phyloP scores from a whole-genome alignment of 2,888 invertebrate species.

The Ornithoptera alexandrae region DNA sequence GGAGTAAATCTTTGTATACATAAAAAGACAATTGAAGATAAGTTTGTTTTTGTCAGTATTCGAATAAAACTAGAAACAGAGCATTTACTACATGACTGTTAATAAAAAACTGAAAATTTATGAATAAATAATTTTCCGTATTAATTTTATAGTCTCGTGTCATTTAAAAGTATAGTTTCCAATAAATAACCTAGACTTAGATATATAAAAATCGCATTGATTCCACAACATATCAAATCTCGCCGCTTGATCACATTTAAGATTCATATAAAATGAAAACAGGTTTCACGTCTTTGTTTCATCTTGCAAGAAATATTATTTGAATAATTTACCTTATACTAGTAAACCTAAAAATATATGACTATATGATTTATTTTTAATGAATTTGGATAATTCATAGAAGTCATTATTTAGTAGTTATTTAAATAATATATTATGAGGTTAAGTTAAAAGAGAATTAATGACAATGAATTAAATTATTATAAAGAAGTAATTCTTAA shows the following conservation, averaged over 20 bases:
- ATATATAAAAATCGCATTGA: not conserved
- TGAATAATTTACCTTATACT: conserved; percentile 1
- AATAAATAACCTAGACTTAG: not conserved
- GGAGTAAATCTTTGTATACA: not conserved
- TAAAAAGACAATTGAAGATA: too few relatives aligned
- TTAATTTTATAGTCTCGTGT: not conserved
- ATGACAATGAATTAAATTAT: not conserved
- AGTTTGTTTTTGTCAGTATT: too few relatives aligned
- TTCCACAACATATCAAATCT: not conserved
- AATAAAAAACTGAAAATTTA: not conserved
- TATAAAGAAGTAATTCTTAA: too few relatives aligned
- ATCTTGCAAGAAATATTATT: conserved; percentile 3
- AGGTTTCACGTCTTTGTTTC: conserved; percentile 15
- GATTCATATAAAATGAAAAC: conserved; percentile 17
- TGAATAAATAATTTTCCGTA: not conserved
- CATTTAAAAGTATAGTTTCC: not conserved
- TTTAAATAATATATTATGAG: not conserved
- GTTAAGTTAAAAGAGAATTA: not conserved
- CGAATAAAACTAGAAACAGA: too few relatives aligned
- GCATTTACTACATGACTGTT: too few relatives aligned
- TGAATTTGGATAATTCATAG: not conserved
- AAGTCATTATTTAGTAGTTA: not conserved
- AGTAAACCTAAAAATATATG: not conserved
- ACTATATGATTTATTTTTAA: not conserved
- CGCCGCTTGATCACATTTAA: not conserved